These are phyloP conservation scores for Popillia japonica DNA, from an alignment of 1,140 invertebrate genomes.

Conservation along the genomic window DNA sequence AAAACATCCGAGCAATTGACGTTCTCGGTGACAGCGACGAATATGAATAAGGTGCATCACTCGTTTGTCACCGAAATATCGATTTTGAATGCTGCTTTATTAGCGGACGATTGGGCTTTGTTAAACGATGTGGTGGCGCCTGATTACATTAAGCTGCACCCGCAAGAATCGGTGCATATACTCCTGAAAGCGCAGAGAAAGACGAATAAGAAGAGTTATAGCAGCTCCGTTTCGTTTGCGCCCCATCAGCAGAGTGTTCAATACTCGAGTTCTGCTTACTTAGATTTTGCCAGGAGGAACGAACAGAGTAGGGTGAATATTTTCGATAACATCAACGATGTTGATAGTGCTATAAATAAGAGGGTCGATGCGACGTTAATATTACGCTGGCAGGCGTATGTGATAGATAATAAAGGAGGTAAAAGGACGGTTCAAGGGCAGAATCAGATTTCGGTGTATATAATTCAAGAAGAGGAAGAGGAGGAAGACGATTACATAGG, in stretches of 20 bases:
- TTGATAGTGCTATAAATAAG: constrained; percentile 43
- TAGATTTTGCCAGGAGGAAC: constrained; percentile 54
- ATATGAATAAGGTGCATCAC: constrained; percentile 72
- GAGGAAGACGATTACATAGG: constrained; percentile 42
- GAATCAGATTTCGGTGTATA: constrained; percentile 60
- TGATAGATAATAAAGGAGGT: constrained; percentile 58
- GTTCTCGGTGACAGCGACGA: constrained; percentile 70
- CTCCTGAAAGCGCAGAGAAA: constrained; percentile 62
- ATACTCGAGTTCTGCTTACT: constrained; percentile 50
- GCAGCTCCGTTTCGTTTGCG: constrained; percentile 58
- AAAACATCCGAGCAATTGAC: constrained; percentile 66
- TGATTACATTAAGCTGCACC: constrained; percentile 60
- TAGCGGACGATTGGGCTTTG: constrained; percentile 66
- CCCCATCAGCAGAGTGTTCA: constrained; percentile 47
- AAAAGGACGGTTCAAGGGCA: constrained; percentile 62
- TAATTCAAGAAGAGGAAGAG: constrained; percentile 44
- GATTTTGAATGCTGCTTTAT: constrained; percentile 66
- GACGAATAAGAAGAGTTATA: constrained; percentile 47
- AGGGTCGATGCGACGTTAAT: constrained; percentile 60
- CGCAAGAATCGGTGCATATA: constrained; percentile 65
- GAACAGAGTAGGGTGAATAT: constrained; percentile 53
- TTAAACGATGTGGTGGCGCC: constrained; percentile 58
- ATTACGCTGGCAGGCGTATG: constrained; percentile 64
- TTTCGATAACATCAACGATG: constrained; percentile 48
- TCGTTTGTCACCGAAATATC: constrained; percentile 68